Conservation (phyloP, 2,113 vertebrate species). For the Indri indri region DNA sequence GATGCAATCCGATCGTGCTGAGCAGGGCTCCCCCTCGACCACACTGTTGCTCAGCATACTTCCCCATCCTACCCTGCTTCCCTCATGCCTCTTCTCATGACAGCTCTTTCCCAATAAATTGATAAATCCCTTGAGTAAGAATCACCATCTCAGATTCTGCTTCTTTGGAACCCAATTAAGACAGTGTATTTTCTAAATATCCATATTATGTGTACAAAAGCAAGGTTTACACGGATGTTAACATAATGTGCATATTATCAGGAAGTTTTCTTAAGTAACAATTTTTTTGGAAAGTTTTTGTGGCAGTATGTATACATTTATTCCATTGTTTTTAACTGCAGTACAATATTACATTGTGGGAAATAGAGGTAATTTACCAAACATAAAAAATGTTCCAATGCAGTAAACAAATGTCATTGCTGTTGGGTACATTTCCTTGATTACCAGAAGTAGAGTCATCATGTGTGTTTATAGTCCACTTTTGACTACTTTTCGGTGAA, state of each 20-base stretch:
- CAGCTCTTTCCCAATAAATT: neutral
- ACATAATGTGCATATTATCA: neutral
- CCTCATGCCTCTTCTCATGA: neutral
- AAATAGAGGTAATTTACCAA: conserved; percentile 12
- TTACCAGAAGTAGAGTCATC: neutral
- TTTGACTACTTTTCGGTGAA: neutral
- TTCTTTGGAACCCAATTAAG: neutral
- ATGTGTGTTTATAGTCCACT: neutral
- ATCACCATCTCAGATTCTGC: neutral
- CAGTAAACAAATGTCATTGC: neutral
- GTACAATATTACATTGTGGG: neutral
- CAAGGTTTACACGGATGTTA: neutral
- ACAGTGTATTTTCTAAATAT: neutral
- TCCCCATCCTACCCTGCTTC: neutral
- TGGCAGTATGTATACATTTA: neutral
- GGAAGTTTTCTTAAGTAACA: neutral
- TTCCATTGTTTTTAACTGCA: neutral
- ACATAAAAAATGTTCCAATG: neutral
- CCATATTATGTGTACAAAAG: neutral
- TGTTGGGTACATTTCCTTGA: conserved; percentile 4
- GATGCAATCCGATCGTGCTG: neutral
- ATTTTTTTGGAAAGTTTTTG: conserved; percentile 2
- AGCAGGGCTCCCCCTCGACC: neutral
- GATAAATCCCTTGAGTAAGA: neutral
- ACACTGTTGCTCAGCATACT: neutral